phyloP scores from a whole-genome alignment of 2,113 vertebrate species.

The Anoura caudifer region DNA sequence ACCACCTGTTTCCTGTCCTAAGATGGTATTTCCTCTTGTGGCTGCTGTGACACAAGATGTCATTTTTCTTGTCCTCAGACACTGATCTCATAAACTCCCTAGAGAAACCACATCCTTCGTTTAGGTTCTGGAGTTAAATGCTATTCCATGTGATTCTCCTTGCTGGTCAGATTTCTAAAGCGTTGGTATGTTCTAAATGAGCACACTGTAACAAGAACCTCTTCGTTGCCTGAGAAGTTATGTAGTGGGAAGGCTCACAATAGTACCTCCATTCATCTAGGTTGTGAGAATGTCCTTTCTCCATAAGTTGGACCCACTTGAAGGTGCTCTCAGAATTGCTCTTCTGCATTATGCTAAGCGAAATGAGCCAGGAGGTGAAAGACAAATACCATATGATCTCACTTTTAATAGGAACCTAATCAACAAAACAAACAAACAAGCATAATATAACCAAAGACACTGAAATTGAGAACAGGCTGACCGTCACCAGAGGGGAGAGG shows the following conservation, averaged over 20 bases:
- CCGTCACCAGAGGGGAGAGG: no score
- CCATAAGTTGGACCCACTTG: not conserved
- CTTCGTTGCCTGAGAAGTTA: not conserved
- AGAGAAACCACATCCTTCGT: conserved; percentile 56
- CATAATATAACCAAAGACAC: no score
- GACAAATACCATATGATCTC: no score
- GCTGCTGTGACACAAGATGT: not conserved
- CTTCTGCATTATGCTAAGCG: no score
- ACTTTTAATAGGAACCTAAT: no score
- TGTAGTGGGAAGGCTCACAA: not conserved
- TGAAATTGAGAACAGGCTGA: no score
- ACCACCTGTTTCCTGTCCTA: conserved; percentile 12
- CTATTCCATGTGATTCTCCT: not conserved
- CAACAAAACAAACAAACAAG: no score
- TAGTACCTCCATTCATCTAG: not conserved
- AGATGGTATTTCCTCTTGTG: conserved; percentile 54
- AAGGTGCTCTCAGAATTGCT: not conserved
- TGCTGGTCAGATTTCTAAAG: not conserved
- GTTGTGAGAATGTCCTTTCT: not conserved
- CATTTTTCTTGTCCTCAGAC: not conserved
- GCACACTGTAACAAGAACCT: not conserved
- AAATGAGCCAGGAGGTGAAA: no score
- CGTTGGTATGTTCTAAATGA: not conserved
- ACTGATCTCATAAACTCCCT: not conserved
- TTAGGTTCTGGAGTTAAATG: not conserved